Conservation (phyloP, 2,797 vertebrate genomes). For the Chaenodraco wilsoni region DNA sequence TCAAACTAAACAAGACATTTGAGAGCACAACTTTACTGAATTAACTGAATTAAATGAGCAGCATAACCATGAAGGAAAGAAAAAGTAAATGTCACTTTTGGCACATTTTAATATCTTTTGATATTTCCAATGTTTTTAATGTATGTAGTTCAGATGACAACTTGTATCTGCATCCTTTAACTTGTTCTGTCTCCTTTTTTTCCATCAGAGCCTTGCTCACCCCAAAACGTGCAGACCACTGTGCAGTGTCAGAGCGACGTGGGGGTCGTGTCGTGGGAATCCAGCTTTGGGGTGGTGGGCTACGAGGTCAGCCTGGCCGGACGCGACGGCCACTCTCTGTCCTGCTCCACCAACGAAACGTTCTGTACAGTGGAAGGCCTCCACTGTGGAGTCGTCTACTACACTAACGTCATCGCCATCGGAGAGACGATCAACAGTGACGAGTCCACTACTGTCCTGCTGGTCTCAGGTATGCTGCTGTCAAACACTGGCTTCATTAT, state of each 20-base stretch:
- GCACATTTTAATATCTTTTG: no score
- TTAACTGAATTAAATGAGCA: background rate
- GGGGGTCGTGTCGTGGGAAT: conserved; percentile 78
- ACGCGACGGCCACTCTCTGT: conserved; percentile 67
- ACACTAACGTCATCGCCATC: conserved; percentile 65
- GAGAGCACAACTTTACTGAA: background rate
- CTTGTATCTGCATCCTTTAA: background rate
- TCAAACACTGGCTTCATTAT: background rate
- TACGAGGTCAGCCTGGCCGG: conserved; percentile 74
- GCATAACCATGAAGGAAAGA: background rate
- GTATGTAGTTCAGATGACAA: background rate
- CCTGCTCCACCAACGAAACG: conserved; percentile 67
- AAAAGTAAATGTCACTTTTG: background rate
- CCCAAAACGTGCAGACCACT: conserved; percentile 66
- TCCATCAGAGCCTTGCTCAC: conserved; percentile 83
- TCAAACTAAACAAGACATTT: background rate
- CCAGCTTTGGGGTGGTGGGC: conserved; percentile 68
- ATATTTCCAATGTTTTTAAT: background rate
- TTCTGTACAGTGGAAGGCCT: conserved; percentile 73
- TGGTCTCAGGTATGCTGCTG: conserved; percentile 77
- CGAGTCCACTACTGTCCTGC: conserved; percentile 55
- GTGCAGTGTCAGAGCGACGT: conserved; percentile 51
- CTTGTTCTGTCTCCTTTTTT: background rate
- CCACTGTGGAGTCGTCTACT: conserved; percentile 80
- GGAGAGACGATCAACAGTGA: conserved; percentile 73